These are phyloP conservation scores for Timema cristinae DNA, from an alignment of 2,888 invertebrate genomes.

Conservation along the genomic window DNA sequence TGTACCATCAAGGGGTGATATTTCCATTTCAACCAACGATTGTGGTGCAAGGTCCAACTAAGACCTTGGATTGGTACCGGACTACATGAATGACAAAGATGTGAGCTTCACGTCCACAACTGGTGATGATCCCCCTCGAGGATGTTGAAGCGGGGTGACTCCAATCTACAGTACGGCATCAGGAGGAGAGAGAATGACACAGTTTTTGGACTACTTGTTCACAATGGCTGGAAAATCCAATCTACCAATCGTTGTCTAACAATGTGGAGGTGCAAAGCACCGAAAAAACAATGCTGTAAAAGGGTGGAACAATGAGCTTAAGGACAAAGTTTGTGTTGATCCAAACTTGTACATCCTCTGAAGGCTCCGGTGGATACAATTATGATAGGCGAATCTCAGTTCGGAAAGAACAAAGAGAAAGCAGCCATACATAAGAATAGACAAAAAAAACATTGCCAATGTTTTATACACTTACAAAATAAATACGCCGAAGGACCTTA, in stretches of 20 bases:
- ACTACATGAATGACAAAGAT: neutral
- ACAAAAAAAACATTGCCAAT: too few species aligned
- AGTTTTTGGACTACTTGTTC: neutral
- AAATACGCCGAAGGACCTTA: too few species aligned
- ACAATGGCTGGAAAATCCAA: neutral
- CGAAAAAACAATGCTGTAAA: neutral
- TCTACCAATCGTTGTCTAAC: neutral
- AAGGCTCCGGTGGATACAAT: too few species aligned
- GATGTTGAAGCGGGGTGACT: neutral
- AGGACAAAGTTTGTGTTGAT: too few species aligned
- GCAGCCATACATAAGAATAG: too few species aligned
- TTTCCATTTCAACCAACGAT: neutral
- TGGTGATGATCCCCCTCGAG: neutral
- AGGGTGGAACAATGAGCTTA: neutral
- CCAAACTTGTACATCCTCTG: too few species aligned
- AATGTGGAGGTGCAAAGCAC: neutral
- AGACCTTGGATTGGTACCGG: neutral
- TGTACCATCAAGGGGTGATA: neutral
- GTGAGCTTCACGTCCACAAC: neutral
- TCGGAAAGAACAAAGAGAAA: too few species aligned
- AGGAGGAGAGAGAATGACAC: neutral
- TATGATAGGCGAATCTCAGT: too few species aligned
- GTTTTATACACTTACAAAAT: too few species aligned
- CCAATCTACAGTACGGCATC: neutral
- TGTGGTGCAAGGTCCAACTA: neutral